A percentile compares a stretch with the other conserved stretches of the same genome.
Conservation (phyloP, 2,797 vertebrate species). For the Hephaestus fuliginosus region DNA sequence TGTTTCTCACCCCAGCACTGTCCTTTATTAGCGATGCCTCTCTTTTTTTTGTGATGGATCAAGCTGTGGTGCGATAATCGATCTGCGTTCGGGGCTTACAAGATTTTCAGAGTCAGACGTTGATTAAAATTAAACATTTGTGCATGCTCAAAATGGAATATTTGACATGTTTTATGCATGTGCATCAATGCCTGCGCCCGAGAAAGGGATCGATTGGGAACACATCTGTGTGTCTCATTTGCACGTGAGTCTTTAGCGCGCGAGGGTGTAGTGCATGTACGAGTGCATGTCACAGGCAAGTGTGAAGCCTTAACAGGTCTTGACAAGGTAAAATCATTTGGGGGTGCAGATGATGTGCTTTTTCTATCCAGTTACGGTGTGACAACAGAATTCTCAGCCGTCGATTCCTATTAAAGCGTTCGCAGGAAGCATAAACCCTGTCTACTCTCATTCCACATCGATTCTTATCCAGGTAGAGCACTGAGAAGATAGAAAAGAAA, state of each 20-base stretch:
- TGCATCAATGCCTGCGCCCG: constrained; percentile 5
- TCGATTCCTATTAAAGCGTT: constrained; percentile 71
- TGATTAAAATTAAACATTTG: constrained; percentile 43
- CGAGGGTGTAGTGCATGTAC: constrained; percentile 21
- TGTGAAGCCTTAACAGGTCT: constrained; percentile 69
- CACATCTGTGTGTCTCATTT: constrained; percentile 34
- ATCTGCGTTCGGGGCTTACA: constrained; percentile 36
- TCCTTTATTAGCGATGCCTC: constrained; percentile 43
- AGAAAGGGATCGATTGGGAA: not conserved
- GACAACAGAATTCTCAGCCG: constrained; percentile 67
- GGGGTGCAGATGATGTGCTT: constrained; percentile 67
- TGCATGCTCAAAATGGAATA: constrained; percentile 33
- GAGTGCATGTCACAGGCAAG: constrained; percentile 46
- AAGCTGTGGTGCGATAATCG: constrained; percentile 51
- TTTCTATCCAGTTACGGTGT: constrained; percentile 69
- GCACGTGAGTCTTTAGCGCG: constrained; percentile 24
- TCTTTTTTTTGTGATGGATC: constrained; percentile 50
- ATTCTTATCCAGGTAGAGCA: constrained; percentile 55
- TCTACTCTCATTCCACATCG: constrained; percentile 57
- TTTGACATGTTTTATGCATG: constrained; percentile 8
- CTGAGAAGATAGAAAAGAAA: constrained; percentile 42
- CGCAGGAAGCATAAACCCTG: constrained; percentile 55
- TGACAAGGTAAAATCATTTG: constrained; percentile 73
- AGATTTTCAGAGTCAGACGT: constrained; percentile 30
- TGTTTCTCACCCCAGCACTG: constrained; percentile 41